These are phyloP conservation scores for Halictus ligatus DNA, from an alignment of 2,888 invertebrate species.

Conservation along the genomic window DNA sequence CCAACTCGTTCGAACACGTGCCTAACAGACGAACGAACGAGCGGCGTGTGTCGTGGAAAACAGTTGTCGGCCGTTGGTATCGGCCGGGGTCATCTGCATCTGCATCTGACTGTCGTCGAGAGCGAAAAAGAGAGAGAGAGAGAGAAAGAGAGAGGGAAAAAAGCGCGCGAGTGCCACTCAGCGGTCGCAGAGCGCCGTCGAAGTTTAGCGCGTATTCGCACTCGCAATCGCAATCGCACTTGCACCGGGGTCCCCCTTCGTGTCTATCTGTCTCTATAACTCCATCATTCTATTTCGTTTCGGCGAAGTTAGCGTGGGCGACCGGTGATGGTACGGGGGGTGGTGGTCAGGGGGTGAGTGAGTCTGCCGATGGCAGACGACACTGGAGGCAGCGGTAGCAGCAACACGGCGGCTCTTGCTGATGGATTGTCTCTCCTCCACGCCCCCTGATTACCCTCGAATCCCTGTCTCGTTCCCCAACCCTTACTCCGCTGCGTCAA, in stretches of 20 bases:
- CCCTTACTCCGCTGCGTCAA: constrained; percentile 22
- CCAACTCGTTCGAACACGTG: constrained; percentile 64
- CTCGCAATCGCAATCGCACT: constrained; percentile 30
- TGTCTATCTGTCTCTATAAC: constrained; percentile 4
- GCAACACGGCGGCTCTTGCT: constrained; percentile 65
- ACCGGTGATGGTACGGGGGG: constrained; percentile 16
- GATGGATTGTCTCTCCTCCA: constrained; percentile 79
- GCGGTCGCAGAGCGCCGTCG: constrained; percentile 43
- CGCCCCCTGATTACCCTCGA: constrained; percentile 70
- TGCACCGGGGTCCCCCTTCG: constrained; percentile 25
- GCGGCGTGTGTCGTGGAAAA: constrained; percentile 49
- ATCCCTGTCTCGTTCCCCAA: constrained; percentile 56
- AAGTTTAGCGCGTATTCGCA: constrained; percentile 43
- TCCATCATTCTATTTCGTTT: constrained; percentile 25
- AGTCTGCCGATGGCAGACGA: constrained; percentile 79
- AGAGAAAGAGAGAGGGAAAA: constrained; percentile 20
- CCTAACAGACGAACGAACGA: constrained; percentile 12
- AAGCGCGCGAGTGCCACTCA: constrained; percentile 21
- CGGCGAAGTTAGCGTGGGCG: constrained; percentile 69
- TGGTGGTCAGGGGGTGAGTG: constrained; percentile 61
- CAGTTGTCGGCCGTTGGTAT: constrained; percentile 54
- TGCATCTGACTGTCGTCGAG: constrained; percentile 14
- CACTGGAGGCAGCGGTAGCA: constrained; percentile 68
- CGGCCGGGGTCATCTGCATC: constrained; percentile 15
- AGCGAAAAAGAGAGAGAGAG: background rate